Evolutionary conservation across 2,888 invertebrate species (phyloP).

Genomic region (Charanyca ferruginea): DNA sequence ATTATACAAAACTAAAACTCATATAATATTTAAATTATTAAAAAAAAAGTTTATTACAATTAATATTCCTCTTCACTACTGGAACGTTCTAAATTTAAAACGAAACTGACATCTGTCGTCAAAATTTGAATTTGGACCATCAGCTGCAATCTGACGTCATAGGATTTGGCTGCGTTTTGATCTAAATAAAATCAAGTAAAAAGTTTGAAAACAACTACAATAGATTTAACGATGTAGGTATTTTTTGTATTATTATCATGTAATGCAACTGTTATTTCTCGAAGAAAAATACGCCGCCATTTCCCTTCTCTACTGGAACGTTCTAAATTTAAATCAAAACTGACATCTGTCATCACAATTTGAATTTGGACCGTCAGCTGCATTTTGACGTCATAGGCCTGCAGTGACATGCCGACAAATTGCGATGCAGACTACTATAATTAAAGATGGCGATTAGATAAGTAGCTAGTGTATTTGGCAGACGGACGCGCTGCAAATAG

Average conservation of each 20-base stretch:
- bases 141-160: constrained; percentile 22
- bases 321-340: constrained; percentile 16
- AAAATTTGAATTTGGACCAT: neutral
- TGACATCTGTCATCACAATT: constrained; percentile 42
- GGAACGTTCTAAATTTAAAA: constrained; percentile 15
- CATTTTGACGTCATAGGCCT: constrained; percentile 64
- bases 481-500: constrained; percentile 28
- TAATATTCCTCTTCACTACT: neutral
- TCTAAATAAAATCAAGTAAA: neutral
- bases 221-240: too few species aligned
- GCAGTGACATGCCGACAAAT: constrained; percentile 59
- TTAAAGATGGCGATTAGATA: constrained; percentile 53
- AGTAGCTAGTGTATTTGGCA: constrained; percentile 45
- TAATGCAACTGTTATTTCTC: neutral
- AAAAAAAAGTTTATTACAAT: too few species aligned
- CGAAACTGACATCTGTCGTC: constrained; percentile 31
- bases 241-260: neutral
- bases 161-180: neutral
- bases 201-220: neutral
- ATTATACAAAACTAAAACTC: too few species aligned
- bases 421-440: constrained; percentile 48
- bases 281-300: neutral
- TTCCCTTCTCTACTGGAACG: neutral
- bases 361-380: constrained; percentile 56
- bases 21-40: too few species aligned